A percentile compares a stretch with the other conserved stretches of the same genome.
Conservation (phyloP, 2,888 invertebrate species). For the Phorcus lineatus region DNA sequence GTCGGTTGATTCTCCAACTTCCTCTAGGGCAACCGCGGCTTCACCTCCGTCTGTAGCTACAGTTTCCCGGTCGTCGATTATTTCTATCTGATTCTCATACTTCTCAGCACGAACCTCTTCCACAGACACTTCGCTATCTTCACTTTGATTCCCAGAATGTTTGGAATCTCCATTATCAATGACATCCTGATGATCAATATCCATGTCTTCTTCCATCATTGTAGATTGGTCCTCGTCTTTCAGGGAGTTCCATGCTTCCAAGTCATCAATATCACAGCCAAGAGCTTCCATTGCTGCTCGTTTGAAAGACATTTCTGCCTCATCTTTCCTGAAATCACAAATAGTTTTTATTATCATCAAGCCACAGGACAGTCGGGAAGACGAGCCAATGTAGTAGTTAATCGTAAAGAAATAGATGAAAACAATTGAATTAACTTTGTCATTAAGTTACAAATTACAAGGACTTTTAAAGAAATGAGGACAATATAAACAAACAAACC, state of each 20-base stretch:
- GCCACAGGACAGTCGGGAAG: too few species aligned
- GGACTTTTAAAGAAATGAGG: too few species aligned
- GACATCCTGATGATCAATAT: background rate
- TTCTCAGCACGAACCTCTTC: constrained; percentile 40
- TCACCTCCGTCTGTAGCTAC: constrained; percentile 24
- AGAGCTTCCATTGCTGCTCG: constrained; percentile 22
- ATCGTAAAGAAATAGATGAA: too few species aligned
- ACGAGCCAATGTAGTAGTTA: too few species aligned
- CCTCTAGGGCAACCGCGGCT: background rate
- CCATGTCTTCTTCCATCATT: constrained; percentile 22
- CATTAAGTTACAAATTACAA: too few species aligned
- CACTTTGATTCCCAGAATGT: background rate
- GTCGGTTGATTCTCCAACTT: background rate
- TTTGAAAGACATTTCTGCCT: background rate
- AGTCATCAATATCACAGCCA: constrained; percentile 23
- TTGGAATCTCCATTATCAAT: constrained; percentile 1
- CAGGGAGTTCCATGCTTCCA: background rate
- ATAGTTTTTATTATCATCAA: too few species aligned
- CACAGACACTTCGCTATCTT: constrained; percentile 32
- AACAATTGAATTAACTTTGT: too few species aligned
- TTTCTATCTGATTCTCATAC: background rate
- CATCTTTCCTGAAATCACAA: background rate
- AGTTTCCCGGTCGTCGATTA: background rate
- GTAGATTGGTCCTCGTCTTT: constrained; percentile 7
- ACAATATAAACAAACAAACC: too few species aligned